Evolutionary conservation across 2,888 invertebrate species (phyloP).

Genomic region (Andrena hattorfiana): DNA sequence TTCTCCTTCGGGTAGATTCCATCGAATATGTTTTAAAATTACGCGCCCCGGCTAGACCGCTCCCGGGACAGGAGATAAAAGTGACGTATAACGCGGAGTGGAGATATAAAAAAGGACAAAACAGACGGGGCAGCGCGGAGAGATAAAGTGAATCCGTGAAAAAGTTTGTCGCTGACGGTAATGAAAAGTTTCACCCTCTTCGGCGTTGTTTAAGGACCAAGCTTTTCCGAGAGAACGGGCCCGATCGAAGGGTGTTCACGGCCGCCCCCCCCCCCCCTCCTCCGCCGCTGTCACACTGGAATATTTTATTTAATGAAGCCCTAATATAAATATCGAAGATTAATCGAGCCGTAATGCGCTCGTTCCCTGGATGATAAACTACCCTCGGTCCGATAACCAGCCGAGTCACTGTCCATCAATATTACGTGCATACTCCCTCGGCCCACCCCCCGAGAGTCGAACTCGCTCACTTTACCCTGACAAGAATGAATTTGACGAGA

Average conservation of each 20-base stretch:
- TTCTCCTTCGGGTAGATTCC: slow-evolving; percentile 43
- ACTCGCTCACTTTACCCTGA: slow-evolving; percentile 74
- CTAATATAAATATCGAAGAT: slow-evolving; percentile 84
- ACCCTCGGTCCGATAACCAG: slow-evolving; percentile 76
- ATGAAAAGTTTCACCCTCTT: slow-evolving; percentile 59
- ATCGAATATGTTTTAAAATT: slow-evolving; percentile 59
- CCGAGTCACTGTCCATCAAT: slow-evolving; percentile 84
- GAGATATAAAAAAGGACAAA: slow-evolving; percentile 21
- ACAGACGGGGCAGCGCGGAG: background rate
- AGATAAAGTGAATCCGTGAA: slow-evolving; percentile 30
- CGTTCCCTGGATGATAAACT: slow-evolving; percentile 82
- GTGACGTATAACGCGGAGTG: slow-evolving; percentile 33
- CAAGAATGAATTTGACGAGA: slow-evolving; percentile 66
- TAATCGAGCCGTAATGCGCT: slow-evolving; percentile 83
- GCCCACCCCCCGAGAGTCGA: slow-evolving; percentile 56
- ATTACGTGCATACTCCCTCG: slow-evolving; percentile 73
- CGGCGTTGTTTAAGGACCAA: slow-evolving; percentile 42
- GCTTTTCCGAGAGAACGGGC: slow-evolving; percentile 42
- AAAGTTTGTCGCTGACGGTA: slow-evolving; percentile 44
- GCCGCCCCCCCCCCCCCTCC: background rate
- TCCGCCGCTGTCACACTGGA: slow-evolving; percentile 25
- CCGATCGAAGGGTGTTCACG: slow-evolving; percentile 11
- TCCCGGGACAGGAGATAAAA: slow-evolving; percentile 31
- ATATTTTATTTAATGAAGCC: slow-evolving; percentile 79
- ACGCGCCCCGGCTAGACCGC: slow-evolving; percentile 17